Conservation (phyloP, 2,113 vertebrate genomes). For the Tenrec ecaudatus region DNA sequence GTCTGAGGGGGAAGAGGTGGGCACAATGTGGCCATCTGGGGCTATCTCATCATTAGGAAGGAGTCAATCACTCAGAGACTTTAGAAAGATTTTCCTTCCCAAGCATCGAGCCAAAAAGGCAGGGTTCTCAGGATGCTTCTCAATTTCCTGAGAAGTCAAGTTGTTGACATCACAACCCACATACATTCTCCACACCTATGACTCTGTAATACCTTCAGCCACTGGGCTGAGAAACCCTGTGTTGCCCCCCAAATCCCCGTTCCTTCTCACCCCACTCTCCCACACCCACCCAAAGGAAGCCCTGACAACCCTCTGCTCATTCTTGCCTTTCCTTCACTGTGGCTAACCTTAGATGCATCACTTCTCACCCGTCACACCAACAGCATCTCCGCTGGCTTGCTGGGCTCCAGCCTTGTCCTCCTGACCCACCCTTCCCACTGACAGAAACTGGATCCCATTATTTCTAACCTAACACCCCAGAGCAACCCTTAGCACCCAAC, state of each 20-base stretch:
- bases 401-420: neutral
- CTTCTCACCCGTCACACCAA: neutral
- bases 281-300: no score
- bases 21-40: accelerated
- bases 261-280: neutral
- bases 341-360: neutral
- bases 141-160: constrained; percentile 30
- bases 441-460: neutral
- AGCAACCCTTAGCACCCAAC: neutral
- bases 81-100: constrained; percentile 23
- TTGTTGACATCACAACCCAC: constrained; percentile 1
- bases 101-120: neutral
- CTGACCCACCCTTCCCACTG: neutral
- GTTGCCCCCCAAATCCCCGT: neutral
- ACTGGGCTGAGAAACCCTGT: neutral
- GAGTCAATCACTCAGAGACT: constrained; percentile 45
- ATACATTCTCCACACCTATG: neutral
- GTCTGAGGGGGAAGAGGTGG: neutral
- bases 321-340: neutral
- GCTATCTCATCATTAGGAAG: neutral
- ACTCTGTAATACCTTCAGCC: neutral
- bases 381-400: neutral
- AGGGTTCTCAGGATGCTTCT: constrained; percentile 40
- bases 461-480: neutral
- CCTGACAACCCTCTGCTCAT: neutral